Base-by-base conservation (phyloP, 1,140 invertebrate species). In the Hirudo medicinalis region DNA sequence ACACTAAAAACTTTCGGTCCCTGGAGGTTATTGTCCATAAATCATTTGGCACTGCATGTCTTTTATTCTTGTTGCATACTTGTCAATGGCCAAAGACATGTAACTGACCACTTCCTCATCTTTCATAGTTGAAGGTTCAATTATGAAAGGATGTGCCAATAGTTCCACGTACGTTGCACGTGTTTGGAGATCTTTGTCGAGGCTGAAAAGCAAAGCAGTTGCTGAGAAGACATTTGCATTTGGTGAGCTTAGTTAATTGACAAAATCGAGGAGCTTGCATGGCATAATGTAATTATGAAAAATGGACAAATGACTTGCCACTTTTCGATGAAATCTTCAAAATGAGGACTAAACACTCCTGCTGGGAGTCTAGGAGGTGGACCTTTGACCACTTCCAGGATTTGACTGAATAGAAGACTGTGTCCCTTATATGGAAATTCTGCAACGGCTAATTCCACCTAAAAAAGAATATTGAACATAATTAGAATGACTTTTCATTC, bases 261-360 rank as follows among this genome's bases (percentile, higher is more conserved):
- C 29, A 11, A n/a, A 63, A 63, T 63, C 17, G 17, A 11, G 19
- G 3, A 63, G 1, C 0, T 63, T 11, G 9, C 11, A 25, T 11
- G 57, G 19, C 4, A 63, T 32, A 63, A 11, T 63, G 57, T 9
- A n/a, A 63, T 8, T 15, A 63, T 3, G 0, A 32, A 63, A 22
- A 57, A 57, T 57, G 54, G 22, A 15, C 2, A 15, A 63, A 63
- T 63, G 57, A 22, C 69, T 70, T 49, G 53, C 69, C 69, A 70
- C 22, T 53, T 53, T 27, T 54, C 49, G 25, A 70, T 49, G 49
- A 70, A 70, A 70, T 70, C 69, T 53, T 70, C 69, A 70, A 70
- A 70, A 27, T 49, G n/a, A 40, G 17, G 8, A 22, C 20, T 70
- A 36, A 70, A 70, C 3, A 11, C 11, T 49, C 29, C n/a, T 22